A percentile compares a stretch with the other conserved stretches of the same genome.
Evolutionary conservation across 2,888 invertebrate species (phyloP).

Genomic region (Panzeria rudis): DNA sequence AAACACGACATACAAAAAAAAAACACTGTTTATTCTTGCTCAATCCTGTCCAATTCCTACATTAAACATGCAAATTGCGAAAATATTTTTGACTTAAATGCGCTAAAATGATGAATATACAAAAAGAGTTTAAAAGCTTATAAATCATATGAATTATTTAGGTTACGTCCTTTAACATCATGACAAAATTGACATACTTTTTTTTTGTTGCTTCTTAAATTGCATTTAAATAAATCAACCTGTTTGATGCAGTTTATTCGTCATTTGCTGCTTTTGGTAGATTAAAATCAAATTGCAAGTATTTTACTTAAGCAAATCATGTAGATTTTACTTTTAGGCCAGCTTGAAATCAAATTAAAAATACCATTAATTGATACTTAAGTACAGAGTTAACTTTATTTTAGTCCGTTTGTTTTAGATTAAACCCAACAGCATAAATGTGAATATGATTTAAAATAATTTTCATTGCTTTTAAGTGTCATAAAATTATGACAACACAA

Average conservation of each 20-base stretch:
- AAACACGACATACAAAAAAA: background rate
- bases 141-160: background rate
- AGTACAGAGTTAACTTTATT: background rate
- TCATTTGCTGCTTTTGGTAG: background rate
- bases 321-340: background rate
- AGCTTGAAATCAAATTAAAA: constrained; percentile 23
- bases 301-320: background rate
- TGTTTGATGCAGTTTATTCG: background rate
- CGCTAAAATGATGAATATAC: background rate
- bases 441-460: constrained; percentile 3
- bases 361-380: constrained; percentile 16
- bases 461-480: constrained; percentile 5
- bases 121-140: background rate
- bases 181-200: background rate
- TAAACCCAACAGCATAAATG: background rate
- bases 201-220: background rate
- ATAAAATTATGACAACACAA: constrained; percentile 26
- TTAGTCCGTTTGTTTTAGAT: background rate
- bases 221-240: background rate
- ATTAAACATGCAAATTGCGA: background rate
- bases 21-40: background rate
- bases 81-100: background rate
- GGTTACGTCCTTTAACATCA: constrained; percentile 51
- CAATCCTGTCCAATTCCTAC: background rate
- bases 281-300: background rate